A percentile compares a stretch with the other conserved stretches of the same genome.
phyloP scores from a whole-genome alignment of 2,888 invertebrate genomes.

The Coenonympha arcania region DNA sequence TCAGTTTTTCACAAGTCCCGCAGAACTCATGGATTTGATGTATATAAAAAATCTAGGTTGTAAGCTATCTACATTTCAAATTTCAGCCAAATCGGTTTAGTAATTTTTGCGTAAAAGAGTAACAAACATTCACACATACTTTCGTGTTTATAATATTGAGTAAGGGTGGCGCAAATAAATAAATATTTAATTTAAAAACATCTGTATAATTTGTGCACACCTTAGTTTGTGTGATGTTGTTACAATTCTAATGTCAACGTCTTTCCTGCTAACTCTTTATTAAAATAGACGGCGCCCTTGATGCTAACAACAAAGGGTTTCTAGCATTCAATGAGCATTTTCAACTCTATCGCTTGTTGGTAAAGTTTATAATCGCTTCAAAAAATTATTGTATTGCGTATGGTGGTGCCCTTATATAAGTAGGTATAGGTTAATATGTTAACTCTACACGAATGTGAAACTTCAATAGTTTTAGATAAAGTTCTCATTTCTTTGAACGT shows the following conservation, averaged over 20 bases:
- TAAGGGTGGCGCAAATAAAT: no score
- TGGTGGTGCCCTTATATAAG: background rate
- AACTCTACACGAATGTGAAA: background rate
- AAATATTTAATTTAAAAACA: no score
- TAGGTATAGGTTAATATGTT: background rate
- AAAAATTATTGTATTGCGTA: background rate
- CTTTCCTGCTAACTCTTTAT: slow-evolving; percentile 1
- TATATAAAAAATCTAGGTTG: no score
- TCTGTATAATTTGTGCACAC: no score
- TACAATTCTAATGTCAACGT: background rate
- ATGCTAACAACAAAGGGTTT: slow-evolving; percentile 11
- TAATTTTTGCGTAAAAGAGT: no score
- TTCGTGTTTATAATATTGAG: no score
- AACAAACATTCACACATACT: no score
- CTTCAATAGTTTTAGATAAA: background rate
- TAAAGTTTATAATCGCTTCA: background rate
- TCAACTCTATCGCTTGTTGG: background rate
- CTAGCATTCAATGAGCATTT: background rate
- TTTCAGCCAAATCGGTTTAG: no score
- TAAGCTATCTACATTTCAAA: no score
- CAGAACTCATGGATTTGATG: no score
- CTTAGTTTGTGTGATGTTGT: no score
- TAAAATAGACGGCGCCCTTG: slow-evolving; percentile 13
- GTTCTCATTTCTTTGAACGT: background rate
- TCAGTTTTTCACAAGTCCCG: no score